Conservation (phyloP, 2,888 invertebrate genomes). For the Dryadula phaetusa region DNA sequence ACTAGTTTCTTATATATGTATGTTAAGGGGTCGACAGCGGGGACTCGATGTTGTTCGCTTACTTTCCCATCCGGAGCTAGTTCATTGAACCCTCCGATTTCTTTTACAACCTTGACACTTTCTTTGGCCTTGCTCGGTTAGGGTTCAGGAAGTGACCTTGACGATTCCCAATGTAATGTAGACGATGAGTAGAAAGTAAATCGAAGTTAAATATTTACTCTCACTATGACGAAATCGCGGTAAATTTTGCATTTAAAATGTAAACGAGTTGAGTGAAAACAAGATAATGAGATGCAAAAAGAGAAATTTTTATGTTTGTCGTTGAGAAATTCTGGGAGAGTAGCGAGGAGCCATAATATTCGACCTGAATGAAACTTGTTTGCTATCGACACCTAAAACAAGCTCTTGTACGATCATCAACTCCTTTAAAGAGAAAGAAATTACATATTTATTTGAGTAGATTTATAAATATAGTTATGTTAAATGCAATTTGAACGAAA, state of each 20-base stretch:
- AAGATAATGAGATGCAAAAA: slow-evolving; percentile 81
- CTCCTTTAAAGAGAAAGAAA: slow-evolving; percentile 58
- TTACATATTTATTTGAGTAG: slow-evolving; percentile 17
- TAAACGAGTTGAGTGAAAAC: slow-evolving; percentile 80
- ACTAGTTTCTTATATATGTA: slow-evolving; percentile 73
- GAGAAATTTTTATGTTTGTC: slow-evolving; percentile 82
- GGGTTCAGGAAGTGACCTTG: slow-evolving; percentile 70
- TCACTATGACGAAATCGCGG: slow-evolving; percentile 73
- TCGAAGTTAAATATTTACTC: slow-evolving; percentile 72
- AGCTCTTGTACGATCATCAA: slow-evolving; percentile 49
- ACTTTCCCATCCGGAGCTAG: slow-evolving; percentile 77
- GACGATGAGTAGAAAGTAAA: slow-evolving; percentile 73
- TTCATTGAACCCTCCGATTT: slow-evolving; percentile 78
- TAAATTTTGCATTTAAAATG: slow-evolving; percentile 71
- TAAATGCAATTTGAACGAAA: neutral
- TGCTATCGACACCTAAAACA: slow-evolving; percentile 62
- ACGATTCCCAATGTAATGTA: slow-evolving; percentile 54
- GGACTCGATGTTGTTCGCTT: slow-evolving; percentile 61
- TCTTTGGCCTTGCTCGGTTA: slow-evolving; percentile 75
- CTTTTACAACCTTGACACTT: slow-evolving; percentile 83
- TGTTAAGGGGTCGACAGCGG: slow-evolving; percentile 77
- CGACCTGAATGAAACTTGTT: slow-evolving; percentile 79
- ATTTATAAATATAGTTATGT: neutral
- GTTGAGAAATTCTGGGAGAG: slow-evolving; percentile 79
- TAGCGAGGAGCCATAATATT: slow-evolving; percentile 68